These are phyloP conservation scores for Dipodomys ordii DNA, from an alignment of 2,113 vertebrate genomes.

Conservation along the genomic window DNA sequence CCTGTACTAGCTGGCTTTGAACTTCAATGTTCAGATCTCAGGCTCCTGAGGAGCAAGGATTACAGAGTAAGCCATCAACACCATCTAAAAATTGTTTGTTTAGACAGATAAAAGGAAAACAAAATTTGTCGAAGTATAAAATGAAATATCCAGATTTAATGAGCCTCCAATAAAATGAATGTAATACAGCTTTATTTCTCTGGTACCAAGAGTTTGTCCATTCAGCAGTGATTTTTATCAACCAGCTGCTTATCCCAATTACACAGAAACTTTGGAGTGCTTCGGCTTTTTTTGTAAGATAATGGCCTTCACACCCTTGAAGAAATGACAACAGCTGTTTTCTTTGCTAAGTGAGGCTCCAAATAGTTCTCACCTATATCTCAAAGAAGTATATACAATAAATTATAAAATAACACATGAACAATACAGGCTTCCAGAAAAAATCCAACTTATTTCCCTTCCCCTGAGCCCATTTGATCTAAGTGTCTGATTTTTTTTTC, in stretches of 20 bases:
- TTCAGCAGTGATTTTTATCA: background rate
- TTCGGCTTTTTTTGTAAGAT: background rate
- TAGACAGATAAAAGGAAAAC: constrained; percentile 34
- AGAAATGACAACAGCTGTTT: background rate
- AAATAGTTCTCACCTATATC: background rate
- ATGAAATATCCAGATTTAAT: background rate
- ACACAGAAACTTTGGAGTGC: background rate
- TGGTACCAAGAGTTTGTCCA: background rate
- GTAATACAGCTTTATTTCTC: background rate
- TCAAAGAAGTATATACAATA: background rate
- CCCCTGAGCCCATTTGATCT: background rate
- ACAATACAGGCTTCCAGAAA: constrained; percentile 21
- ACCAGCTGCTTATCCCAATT: background rate
- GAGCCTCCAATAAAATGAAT: background rate
- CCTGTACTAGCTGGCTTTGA: too few species aligned
- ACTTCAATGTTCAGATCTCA: too few species aligned
- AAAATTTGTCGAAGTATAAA: background rate
- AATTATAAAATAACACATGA: constrained; percentile 43
- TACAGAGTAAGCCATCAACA: too few species aligned
- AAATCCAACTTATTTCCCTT: background rate
- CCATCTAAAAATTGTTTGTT: constrained; percentile 42
- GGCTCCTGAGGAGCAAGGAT: too few species aligned
- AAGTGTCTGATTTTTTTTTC: background rate
- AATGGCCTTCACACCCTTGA: background rate
- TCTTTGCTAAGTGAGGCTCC: constrained; percentile 29